Conservation (phyloP, 2,888 invertebrate genomes). For the Ommatoiulus sabulosus region DNA sequence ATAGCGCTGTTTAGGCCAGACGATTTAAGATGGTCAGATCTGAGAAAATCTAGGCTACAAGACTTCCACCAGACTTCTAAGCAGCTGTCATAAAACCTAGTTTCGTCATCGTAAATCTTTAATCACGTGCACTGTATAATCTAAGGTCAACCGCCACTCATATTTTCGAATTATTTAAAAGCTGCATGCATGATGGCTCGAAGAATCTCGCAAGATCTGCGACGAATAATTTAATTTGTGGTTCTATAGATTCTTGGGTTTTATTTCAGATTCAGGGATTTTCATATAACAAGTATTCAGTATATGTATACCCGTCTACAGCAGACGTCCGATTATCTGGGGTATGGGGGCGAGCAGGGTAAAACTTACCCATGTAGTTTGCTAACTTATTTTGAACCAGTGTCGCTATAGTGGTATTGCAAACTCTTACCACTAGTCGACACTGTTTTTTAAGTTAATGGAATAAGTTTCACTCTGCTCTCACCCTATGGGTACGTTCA, state of each 20-base stretch:
- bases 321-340: too few relatives aligned
- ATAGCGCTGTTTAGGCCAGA: too few relatives aligned
- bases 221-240: background rate
- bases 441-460: too few relatives aligned
- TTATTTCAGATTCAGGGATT: background rate
- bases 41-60: background rate
- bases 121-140: background rate
- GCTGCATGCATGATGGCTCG: background rate
- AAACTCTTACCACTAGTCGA: too few relatives aligned
- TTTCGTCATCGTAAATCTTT: constrained; percentile 29
- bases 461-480: too few relatives aligned
- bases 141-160: background rate
- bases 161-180: background rate
- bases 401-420: too few relatives aligned
- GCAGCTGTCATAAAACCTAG: background rate
- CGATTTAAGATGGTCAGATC: constrained; percentile 38
- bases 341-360: too few relatives aligned
- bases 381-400: too few relatives aligned
- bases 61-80: background rate
- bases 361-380: too few relatives aligned
- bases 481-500: too few relatives aligned
- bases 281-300: background rate
- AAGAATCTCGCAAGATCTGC: background rate
- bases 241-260: background rate
- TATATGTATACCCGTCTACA: too few relatives aligned